Evolutionary conservation across 2,888 invertebrate species (phyloP).

Genomic region (Leucania comma): DNA sequence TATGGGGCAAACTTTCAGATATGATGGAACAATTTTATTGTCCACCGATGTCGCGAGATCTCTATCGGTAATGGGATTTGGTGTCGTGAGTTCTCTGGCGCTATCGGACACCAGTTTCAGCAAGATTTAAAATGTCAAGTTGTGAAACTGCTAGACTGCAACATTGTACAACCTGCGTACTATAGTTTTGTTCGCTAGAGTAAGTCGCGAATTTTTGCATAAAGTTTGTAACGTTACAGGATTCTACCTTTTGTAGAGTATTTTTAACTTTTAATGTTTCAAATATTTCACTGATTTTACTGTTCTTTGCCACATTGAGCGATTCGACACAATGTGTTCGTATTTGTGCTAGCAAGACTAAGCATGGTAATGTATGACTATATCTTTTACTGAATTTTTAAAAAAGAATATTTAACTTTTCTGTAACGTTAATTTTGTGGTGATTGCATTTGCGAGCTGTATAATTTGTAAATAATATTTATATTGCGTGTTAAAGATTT

Average conservation of each 20-base stretch:
- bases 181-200: constrained; percentile 51
- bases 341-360: constrained; percentile 19
- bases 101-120: constrained; percentile 69
- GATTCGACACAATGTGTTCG: constrained; percentile 29
- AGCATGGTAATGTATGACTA: neutral
- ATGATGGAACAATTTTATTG: constrained; percentile 91
- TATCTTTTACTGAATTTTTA: neutral
- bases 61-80: constrained; percentile 89
- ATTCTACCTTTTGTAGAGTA: constrained; percentile 61
- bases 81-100: constrained; percentile 69
- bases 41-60: constrained; percentile 90
- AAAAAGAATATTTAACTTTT: constrained; percentile 4
- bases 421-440: no score
- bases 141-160: constrained; percentile 69
- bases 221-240: constrained; percentile 65
- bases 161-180: constrained; percentile 66
- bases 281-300: constrained; percentile 44
- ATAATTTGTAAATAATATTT: no score
- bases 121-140: constrained; percentile 75
- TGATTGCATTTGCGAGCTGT: neutral
- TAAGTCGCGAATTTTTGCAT: constrained; percentile 65
- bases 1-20: constrained; percentile 90
- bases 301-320: constrained; percentile 29
- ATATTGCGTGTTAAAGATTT: no score
- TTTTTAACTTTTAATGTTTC: constrained; percentile 48